Evolutionary conservation across 92 coral and sea anemone species (phyloP), one percentile per base, ranked within the genome.

Genomic region (Epizoanthus rinbou): DNA sequence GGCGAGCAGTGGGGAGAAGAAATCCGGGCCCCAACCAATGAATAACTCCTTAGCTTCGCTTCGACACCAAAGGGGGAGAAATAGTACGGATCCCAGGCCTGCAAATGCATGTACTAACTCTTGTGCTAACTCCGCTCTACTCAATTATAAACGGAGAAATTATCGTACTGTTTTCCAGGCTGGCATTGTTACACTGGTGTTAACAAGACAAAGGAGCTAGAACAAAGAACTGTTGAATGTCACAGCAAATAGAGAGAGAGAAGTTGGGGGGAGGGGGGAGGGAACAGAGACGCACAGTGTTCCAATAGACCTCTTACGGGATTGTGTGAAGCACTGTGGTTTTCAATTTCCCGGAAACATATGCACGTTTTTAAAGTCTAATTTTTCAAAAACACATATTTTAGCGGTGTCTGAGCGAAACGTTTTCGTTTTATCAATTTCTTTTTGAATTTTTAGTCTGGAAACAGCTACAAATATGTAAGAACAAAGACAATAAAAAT

Each of bases 261-360:
- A n/a, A n/a, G n/a, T n/a, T n/a, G n/a, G n/a, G n/a, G 13, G 57
- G 13, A 13, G 13, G 57, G 57, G 57, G 57, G 57, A 52, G 57
- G 57, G 57, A 52, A 52, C 57, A 52, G 57, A 52, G 57, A 52
- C 57, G 57, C 57, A 52, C 57, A 52, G 57, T 52, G 57, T 52
- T 52, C 57, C 57, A 52, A 52, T 52, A 52, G 57, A 52, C 57
- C 57, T 52, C 57, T 52, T 52, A 52, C 57, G 57, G 57, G 65
- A 59, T 59, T 59, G 18, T 59, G 65, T 59, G 65, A 59, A 59
- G 65, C 65, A 59, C 65, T 59, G 65, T 59, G 65, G 65, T 59
- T 59, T 59, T 59, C 65, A 11, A 59, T 59, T 59, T 59, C 65
- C 65, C 65, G 65, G 65, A 52, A 52, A 52, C 57, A 52, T 52